Evolutionary conservation across 2,797 vertebrate genomes (phyloP).

Genomic region (Coendou prehensilis): DNA sequence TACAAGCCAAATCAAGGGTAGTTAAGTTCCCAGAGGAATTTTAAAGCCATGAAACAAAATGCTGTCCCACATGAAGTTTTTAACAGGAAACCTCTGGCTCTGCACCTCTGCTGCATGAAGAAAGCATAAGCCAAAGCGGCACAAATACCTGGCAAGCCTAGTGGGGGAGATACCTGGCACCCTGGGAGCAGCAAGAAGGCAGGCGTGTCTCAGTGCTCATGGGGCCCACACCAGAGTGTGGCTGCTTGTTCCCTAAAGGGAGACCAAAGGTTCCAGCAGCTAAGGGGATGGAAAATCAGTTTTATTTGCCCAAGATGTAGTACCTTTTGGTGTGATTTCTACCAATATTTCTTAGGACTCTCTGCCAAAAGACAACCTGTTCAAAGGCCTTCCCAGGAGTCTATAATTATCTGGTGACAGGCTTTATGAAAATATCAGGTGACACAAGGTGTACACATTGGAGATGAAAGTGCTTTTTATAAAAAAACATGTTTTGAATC

Average conservation of each 20-base stretch:
- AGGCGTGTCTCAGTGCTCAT: rapidly evolving
- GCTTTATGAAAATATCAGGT: conserved; percentile 80
- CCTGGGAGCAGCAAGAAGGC: rapidly evolving
- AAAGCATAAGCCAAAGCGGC: not conserved
- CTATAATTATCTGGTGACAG: conserved; percentile 55
- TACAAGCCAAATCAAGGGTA: not conserved
- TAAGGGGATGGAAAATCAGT: not conserved
- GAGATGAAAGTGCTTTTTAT: conserved; percentile 73
- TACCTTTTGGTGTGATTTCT: not conserved
- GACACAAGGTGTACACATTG: conserved; percentile 75
- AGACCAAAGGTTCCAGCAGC: not conserved
- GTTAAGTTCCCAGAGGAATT: not conserved
- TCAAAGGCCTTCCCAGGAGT: not conserved
- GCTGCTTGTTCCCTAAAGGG: not conserved
- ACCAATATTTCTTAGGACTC: not conserved
- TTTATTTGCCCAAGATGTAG: not conserved
- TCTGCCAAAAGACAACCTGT: not conserved
- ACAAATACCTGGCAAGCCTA: not conserved
- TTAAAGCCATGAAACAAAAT: not conserved
- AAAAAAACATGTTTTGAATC: not conserved
- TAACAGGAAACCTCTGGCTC: not conserved
- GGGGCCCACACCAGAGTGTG: no score
- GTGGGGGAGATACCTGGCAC: not conserved
- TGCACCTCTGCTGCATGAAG: not conserved
- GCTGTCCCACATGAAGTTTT: not conserved